phyloP scores from a whole-genome alignment of 2,113 vertebrate genomes.

The Ammodytes dubius region DNA sequence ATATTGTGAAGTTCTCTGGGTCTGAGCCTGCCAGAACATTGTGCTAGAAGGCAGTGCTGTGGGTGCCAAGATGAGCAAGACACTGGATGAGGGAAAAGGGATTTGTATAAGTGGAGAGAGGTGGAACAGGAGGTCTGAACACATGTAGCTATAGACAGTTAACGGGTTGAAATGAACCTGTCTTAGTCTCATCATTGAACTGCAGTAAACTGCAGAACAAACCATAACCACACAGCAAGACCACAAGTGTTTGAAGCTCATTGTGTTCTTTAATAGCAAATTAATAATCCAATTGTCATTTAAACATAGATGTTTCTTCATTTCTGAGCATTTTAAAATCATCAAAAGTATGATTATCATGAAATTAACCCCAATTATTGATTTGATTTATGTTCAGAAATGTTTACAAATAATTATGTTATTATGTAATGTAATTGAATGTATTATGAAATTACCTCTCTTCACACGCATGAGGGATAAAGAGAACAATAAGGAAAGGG shows the following conservation, averaged over 20 bases:
- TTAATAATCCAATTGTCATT: neutral
- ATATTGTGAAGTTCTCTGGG: neutral
- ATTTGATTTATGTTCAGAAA: neutral
- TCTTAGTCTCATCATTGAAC: neutral
- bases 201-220: neutral
- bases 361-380: neutral
- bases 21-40: too few species aligned
- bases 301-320: neutral
- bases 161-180: neutral
- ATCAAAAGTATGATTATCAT: neutral
- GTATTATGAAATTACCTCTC: neutral
- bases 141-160: neutral
- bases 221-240: neutral
- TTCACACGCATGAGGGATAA: too few species aligned
- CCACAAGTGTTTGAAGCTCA: neutral
- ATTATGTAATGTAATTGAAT: neutral
- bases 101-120: too few species aligned
- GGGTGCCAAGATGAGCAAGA: too few species aligned
- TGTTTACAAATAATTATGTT: too few species aligned
- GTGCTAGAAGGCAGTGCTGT: too few species aligned
- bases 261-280: too few species aligned
- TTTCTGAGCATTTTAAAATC: neutral
- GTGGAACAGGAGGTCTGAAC: neutral
- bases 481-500: too few species aligned
- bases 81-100: too few species aligned